Evolutionary conservation across 2,888 invertebrate genomes (phyloP), one percentile per base, ranked within the genome.

Genomic region (Papilio gigon): DNA sequence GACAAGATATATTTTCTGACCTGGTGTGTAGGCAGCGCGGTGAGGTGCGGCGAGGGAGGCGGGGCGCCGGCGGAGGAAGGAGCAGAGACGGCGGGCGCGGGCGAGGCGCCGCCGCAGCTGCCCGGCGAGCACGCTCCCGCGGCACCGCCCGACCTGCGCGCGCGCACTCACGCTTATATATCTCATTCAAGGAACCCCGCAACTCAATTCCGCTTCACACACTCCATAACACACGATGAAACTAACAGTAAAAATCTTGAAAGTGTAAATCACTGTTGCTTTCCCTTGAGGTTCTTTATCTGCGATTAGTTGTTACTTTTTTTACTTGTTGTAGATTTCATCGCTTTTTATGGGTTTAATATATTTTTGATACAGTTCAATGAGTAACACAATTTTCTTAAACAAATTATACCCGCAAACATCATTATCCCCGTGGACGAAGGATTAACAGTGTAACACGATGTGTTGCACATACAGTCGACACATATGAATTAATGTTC

Each of bases 51-150:
- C 72, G 89, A 85, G 76, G 86, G 80, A 60, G 87, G 86, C 73
- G 84, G 85, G 73, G 89, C 85, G 76, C 88, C 91, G 77, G 89
- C 90, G 35, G 88, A 89, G 71, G 87, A 82, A 65, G 89, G 89
- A 75, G 88, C 88, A 35, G 90, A 86, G 73, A 83, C 87, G 63
- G 84, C 84, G 59, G 88, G 80, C 71, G 90, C 86, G 47, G 92
- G 92, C 68, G 93, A 93, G 47, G 87, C 92, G 73, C 80, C 88
- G 77, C 89, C 90, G 84, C 90, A 89, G 82, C 88, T 88, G 80
- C 85, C 91, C 68, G 92, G 92, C 73, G 92, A 91, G 75, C 88
- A 84, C 70, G 77, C 84, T 72, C 81, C 79, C 74, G 79, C 82
- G 73, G 81, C 84, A 72, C 80, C 76, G 67, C 73, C 62, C 66